These are phyloP conservation scores for Xiphophorus birchmanni DNA, from an alignment of 2,797 vertebrate genomes.

Conservation along the genomic window DNA sequence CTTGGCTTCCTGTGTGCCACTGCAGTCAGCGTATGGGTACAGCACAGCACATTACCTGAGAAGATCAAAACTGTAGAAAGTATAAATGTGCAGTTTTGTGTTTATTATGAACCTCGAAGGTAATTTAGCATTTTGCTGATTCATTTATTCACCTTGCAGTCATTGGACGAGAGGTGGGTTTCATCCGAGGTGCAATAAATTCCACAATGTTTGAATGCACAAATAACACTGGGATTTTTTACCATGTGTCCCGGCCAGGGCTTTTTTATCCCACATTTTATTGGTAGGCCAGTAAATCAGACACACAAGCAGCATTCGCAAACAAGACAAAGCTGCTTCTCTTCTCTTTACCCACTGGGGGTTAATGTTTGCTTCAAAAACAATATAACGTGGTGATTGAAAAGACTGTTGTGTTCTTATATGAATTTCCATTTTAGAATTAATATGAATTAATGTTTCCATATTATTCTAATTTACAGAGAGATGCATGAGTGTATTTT, in stretches of 20 bases:
- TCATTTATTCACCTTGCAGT: slow-evolving; percentile 63
- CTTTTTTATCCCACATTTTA: too few relatives aligned
- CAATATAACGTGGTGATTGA: too few relatives aligned
- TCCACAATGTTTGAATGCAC: background rate
- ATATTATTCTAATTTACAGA: background rate
- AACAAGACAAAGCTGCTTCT: too few relatives aligned
- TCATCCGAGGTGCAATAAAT: background rate
- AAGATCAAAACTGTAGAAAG: slow-evolving; percentile 25
- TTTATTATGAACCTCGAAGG: slow-evolving; percentile 45
- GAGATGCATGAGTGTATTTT: background rate
- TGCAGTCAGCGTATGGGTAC: slow-evolving; percentile 63
- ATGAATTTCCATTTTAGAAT: background rate
- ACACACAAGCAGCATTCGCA: too few relatives aligned
- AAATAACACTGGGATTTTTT: slow-evolving; percentile 9
- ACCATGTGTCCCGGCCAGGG: background rate
- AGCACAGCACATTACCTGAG: slow-evolving; percentile 48
- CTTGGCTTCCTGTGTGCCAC: slow-evolving; percentile 48
- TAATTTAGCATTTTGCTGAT: slow-evolving; percentile 58
- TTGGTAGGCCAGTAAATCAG: too few relatives aligned
- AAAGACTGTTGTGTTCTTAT: background rate
- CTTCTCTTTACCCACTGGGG: too few relatives aligned
- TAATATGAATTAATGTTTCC: background rate
- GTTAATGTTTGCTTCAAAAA: too few relatives aligned
- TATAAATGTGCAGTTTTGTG: slow-evolving; percentile 44
- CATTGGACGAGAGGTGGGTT: background rate